A percentile compares a stretch with the other conserved stretches of the same genome.
Conservation (phyloP, 1,140 invertebrate species). For the Melanaphis sacchari region DNA sequence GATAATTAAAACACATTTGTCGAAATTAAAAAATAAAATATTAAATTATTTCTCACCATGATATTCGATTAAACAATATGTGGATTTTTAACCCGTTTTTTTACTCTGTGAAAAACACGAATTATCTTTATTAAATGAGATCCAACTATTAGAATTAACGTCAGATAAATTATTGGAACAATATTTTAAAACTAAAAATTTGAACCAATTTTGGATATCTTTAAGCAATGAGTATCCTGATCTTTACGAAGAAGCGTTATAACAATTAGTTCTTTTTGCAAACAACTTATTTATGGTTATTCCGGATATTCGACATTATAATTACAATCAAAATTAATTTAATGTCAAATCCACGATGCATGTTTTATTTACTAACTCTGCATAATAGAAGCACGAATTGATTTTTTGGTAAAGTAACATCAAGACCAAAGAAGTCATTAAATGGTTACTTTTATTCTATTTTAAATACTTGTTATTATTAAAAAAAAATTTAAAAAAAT, state of each 20-base stretch:
- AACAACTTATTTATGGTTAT: not conserved
- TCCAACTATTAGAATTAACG: too few species aligned
- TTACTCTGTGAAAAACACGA: too few species aligned
- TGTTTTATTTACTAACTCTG: not conserved
- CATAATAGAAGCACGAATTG: not conserved
- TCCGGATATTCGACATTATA: conserved; percentile 6
- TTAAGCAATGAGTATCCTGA: not conserved
- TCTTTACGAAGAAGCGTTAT: not conserved
- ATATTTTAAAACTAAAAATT: conserved; percentile 10
- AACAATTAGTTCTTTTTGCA: not conserved
- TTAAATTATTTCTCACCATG: not conserved
- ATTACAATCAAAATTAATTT: not conserved
- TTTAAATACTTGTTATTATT: too few species aligned
- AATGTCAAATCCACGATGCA: not conserved
- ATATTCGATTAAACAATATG: conserved; percentile 6
- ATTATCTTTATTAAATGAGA: too few species aligned
- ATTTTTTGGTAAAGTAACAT: conserved; percentile 1
- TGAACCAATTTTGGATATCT: conserved; percentile 13
- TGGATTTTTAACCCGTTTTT: too few species aligned
- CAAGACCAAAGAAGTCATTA: conserved; percentile 14
- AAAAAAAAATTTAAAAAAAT: too few species aligned
- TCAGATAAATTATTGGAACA: conserved; percentile 8
- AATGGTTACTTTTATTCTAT: too few species aligned
- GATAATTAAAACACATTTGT: too few species aligned
- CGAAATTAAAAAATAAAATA: too few species aligned